phyloP scores from a whole-genome alignment of 2,797 vertebrate genomes.

The Tauraco hartlaubi region DNA sequence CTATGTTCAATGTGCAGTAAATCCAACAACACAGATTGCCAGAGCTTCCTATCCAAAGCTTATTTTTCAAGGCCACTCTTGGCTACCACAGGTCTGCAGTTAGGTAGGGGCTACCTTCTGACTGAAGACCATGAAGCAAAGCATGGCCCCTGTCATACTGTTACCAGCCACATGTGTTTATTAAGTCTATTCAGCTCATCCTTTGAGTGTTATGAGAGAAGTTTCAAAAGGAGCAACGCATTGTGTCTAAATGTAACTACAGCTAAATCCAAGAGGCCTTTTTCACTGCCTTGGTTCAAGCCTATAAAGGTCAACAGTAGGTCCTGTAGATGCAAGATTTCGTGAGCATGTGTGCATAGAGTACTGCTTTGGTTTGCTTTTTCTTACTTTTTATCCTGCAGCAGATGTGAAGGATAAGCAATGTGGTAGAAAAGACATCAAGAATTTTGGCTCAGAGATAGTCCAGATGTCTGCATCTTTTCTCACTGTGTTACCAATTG shows the following conservation, averaged over 20 bases:
- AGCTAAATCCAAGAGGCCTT: neutral
- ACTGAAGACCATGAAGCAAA: neutral
- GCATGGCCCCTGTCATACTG: neutral
- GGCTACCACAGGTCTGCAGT: neutral
- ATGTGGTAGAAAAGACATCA: neutral
- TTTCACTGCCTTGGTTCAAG: neutral
- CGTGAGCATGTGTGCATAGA: rapidly evolving
- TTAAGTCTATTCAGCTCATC: neutral
- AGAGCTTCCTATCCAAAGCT: neutral
- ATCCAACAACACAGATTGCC: too few species aligned
- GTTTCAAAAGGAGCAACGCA: neutral
- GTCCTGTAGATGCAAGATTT: neutral
- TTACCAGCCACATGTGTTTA: neutral
- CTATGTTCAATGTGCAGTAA: neutral
- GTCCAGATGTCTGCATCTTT: constrained; percentile 40
- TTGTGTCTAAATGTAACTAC: neutral
- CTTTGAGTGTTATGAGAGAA: neutral
- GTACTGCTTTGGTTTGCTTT: neutral
- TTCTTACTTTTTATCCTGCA: neutral
- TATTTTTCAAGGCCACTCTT: neutral
- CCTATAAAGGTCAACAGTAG: neutral
- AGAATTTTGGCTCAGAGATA: constrained; percentile 3
- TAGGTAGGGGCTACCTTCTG: neutral
- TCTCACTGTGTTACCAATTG: neutral
- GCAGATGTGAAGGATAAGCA: neutral